These are phyloP conservation scores for Eublepharis macularius DNA, from an alignment of 2,113 vertebrate species.

Conservation along the genomic window DNA sequence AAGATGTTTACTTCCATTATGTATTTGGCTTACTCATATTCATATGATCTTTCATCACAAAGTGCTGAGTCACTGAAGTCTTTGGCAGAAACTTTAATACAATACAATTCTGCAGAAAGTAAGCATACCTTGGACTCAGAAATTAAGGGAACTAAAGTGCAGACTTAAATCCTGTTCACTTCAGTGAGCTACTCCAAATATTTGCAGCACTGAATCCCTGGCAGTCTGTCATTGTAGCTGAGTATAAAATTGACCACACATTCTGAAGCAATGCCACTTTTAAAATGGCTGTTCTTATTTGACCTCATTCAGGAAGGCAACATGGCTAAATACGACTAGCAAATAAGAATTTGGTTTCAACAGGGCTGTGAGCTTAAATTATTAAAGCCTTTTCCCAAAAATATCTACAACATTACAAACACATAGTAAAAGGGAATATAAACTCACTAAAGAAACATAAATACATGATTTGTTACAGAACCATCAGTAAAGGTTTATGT, in stretches of 20 bases:
- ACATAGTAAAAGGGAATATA: neutral
- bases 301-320: slow-evolving; percentile 26
- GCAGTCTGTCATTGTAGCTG: neutral
- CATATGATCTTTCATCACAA: neutral
- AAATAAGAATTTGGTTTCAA: slow-evolving; percentile 47
- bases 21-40: neutral
- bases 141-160: neutral
- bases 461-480: neutral
- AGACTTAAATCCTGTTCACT: neutral
- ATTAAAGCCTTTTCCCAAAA: neutral
- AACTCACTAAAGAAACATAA: neutral
- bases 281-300: neutral
- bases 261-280: neutral
- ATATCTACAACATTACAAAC: neutral
- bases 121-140: no score
- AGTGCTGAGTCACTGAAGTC: neutral
- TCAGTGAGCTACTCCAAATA: neutral
- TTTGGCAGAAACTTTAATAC: neutral
- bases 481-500: neutral
- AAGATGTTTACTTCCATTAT: no score
- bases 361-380: neutral
- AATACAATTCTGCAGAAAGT: no score
- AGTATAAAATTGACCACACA: neutral
- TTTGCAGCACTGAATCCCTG: neutral
- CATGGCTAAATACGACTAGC: slow-evolving; percentile 20